Evolutionary conservation across 37 sponge, comb jelly and placozoan species (phyloP), one percentile per base, ranked within the genome.

Genomic region (Corticium candelabrum): DNA sequence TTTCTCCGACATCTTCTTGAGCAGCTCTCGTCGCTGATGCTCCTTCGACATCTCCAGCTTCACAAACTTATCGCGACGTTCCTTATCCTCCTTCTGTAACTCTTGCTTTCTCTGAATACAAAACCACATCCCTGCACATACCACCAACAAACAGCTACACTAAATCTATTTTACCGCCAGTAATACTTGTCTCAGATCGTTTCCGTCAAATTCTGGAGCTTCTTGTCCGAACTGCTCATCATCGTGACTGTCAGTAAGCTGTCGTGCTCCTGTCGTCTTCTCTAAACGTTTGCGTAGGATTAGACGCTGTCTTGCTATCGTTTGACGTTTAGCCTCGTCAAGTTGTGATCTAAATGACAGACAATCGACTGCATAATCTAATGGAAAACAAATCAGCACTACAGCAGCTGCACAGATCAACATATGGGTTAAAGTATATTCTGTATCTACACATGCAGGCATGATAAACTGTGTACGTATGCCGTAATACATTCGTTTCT

Each of bases 1-100:
- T 80, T 81, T 79, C 78, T 89, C 90, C 67, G 82, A 78, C 89
- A 87, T 87, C 50, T 78, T 82, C 81, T 84, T 86, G n/a, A 89
- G 77, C 68, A 81, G 84, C 80, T 85, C 81, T 40, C 83, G 78
- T 39, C 90, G 57, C 62, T 68, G 32, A 41, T 78, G 82, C 76
- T 89, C 93, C 34, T 82, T 38, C 35, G 76, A 77, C 85, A 86
- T 84, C 74, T 93, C 90, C 33, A 81, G 68, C 36, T 81, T 75
- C 37, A 88, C 84, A 76, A 87, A 86, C 36, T 83, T 69, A 11
- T 89, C 84, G 39, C 79, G 79, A 2, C 93, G 62, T 43, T 78
- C 33, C 1, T 56, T 4, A 67, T 92, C 93, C 56, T 77, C 77
- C 2, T 77, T 36, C 34, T 33, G 41, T 40, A 82, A 35, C 74